These are phyloP conservation scores for Fulmarus glacialis DNA, from an alignment of 2,113 vertebrate species.

Conservation along the genomic window DNA sequence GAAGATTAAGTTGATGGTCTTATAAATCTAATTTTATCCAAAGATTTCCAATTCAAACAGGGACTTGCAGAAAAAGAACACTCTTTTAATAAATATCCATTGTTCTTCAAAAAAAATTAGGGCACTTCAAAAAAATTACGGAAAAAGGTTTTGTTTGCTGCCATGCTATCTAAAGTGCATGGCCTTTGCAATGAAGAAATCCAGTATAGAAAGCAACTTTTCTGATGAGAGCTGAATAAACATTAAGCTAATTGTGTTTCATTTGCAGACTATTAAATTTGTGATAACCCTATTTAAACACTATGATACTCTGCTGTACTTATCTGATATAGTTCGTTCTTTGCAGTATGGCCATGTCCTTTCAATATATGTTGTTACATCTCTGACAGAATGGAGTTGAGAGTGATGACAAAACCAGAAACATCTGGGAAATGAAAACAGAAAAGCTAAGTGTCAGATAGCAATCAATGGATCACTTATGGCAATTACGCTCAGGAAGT, in stretches of 20 bases:
- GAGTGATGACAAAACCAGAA: constrained; percentile 7
- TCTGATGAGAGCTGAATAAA: background rate
- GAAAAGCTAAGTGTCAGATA: constrained; percentile 16
- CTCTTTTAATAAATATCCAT: background rate
- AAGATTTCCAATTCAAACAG: background rate
- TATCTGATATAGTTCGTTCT: background rate
- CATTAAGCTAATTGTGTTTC: background rate
- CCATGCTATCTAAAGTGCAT: background rate
- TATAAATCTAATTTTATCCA: background rate
- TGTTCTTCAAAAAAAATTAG: background rate
- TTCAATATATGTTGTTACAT: background rate
- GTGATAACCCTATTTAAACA: background rate
- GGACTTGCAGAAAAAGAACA: background rate
- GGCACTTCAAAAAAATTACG: background rate
- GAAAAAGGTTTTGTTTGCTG: background rate
- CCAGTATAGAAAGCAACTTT: background rate
- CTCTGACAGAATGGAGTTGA: background rate
- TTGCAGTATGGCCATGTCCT: background rate
- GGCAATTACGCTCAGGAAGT: constrained; percentile 31
- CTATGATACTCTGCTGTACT: background rate
- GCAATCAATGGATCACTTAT: constrained; percentile 37
- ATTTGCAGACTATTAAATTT: background rate
- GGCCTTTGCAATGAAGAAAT: background rate
- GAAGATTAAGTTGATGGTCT: background rate
- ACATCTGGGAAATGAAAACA: constrained; percentile 30